Percentiles rank a stretch among this genome's conserved stretches.
Conservation (phyloP, 1,140 invertebrate genomes). For the Atta colombica region DNA sequence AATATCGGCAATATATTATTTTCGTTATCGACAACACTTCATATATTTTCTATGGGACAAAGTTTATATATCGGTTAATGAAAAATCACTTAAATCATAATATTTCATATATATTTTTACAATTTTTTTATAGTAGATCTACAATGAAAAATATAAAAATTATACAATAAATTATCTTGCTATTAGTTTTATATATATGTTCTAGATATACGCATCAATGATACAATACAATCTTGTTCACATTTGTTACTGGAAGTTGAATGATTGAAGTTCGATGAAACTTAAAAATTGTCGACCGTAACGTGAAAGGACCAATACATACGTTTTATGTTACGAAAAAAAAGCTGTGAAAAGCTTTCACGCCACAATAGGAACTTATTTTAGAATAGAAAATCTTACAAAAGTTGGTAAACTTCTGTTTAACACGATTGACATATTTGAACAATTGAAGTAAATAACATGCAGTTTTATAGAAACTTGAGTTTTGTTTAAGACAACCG, state of each 20-base stretch:
- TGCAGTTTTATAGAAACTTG: neutral
- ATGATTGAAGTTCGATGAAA: constrained; percentile 27
- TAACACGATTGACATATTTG: neutral
- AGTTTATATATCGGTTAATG: constrained; percentile 10
- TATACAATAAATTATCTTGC: neutral
- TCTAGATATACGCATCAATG: neutral
- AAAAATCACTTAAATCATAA: constrained; percentile 20
- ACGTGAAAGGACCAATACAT: constrained; percentile 38
- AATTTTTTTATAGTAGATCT: neutral
- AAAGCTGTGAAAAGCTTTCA: constrained; percentile 18
- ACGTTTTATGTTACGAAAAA: neutral
- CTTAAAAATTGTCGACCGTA: neutral
- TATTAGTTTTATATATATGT: neutral
- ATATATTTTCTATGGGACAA: constrained; percentile 22
- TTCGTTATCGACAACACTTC: constrained; percentile 39
- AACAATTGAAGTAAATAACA: constrained; percentile 13
- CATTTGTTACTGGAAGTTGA: constrained; percentile 6
- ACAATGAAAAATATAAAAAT: neutral
- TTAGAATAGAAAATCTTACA: neutral
- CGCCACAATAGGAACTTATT: neutral
- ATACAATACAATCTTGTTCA: neutral
- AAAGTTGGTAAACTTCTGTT: neutral
- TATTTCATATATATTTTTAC: neutral
- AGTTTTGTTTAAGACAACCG: neutral
- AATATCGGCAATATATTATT: constrained; percentile 45